These are phyloP conservation scores for Calonectris borealis DNA, from an alignment of 2,113 vertebrate species.

Conservation along the genomic window DNA sequence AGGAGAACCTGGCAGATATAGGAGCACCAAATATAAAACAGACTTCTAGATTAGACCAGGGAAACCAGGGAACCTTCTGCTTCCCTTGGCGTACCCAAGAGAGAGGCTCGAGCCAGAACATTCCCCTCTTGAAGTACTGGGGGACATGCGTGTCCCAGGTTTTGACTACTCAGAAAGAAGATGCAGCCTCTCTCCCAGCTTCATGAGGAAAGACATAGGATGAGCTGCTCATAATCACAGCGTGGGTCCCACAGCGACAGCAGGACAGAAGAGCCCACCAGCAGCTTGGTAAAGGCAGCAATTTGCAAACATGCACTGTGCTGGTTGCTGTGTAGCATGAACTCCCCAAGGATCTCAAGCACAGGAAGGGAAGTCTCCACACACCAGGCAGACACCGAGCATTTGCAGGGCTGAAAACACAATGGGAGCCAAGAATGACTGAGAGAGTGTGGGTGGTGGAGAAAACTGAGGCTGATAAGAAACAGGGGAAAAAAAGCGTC, in stretches of 20 bases:
- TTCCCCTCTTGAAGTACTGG: neutral
- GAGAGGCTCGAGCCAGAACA: neutral
- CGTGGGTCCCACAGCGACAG: neutral
- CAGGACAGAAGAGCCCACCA: neutral
- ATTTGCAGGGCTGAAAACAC: slow-evolving; percentile 13
- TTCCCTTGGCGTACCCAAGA: neutral
- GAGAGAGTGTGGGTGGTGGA: neutral
- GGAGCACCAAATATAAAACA: neutral
- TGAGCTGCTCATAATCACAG: neutral
- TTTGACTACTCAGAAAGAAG: neutral
- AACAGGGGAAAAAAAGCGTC: neutral
- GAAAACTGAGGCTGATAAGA: slow-evolving; percentile 13
- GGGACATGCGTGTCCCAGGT: neutral
- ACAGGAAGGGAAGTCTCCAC: neutral
- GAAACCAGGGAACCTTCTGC: neutral
- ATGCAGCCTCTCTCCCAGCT: neutral
- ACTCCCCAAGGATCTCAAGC: neutral
- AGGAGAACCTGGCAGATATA: neutral
- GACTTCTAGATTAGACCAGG: neutral
- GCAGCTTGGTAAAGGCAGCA: neutral
- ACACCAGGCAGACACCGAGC: neutral
- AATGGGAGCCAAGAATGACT: neutral
- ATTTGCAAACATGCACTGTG: neutral
- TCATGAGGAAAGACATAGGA: neutral
- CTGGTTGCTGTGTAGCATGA: neutral